Percentiles rank a stretch among this genome's conserved stretches.
phyloP scores from a whole-genome alignment of 2,113 vertebrate genomes.

The Stercorarius parasiticus region DNA sequence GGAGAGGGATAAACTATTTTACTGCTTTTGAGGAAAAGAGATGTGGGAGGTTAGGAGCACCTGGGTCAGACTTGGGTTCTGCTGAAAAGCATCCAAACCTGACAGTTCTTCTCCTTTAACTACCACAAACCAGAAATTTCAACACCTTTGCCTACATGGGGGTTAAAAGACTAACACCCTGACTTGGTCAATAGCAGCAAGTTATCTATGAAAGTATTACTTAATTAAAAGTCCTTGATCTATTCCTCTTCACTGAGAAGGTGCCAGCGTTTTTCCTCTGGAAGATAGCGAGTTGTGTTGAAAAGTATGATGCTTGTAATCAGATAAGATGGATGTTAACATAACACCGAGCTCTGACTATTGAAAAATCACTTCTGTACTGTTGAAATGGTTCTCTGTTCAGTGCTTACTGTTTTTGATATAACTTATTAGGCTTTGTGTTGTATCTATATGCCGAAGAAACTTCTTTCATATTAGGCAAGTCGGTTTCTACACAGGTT shows the following conservation, averaged over 20 bases:
- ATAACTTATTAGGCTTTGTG: neutral
- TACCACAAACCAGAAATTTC: neutral
- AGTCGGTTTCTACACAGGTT: neutral
- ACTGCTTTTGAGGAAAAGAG: neutral
- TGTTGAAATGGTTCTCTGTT: neutral
- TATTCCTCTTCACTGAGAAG: neutral
- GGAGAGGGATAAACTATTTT: neutral
- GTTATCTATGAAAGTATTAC: neutral
- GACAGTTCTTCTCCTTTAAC: neutral
- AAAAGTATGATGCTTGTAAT: neutral
- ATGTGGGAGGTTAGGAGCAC: neutral
- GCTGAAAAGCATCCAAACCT: neutral
- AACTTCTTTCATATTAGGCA: neutral
- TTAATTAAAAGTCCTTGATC: neutral
- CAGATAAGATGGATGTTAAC: neutral
- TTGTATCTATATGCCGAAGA: neutral
- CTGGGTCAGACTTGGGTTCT: neutral
- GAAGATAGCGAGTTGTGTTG: neutral
- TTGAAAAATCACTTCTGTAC: neutral
- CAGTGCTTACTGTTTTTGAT: neutral
- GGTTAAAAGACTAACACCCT: neutral
- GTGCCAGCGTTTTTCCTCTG: neutral
- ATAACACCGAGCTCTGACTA: neutral
- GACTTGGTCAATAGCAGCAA: neutral
- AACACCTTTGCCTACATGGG: neutral